phyloP scores from a whole-genome alignment of 2,888 invertebrate species.

The Scaptomyza caliginosa region DNA sequence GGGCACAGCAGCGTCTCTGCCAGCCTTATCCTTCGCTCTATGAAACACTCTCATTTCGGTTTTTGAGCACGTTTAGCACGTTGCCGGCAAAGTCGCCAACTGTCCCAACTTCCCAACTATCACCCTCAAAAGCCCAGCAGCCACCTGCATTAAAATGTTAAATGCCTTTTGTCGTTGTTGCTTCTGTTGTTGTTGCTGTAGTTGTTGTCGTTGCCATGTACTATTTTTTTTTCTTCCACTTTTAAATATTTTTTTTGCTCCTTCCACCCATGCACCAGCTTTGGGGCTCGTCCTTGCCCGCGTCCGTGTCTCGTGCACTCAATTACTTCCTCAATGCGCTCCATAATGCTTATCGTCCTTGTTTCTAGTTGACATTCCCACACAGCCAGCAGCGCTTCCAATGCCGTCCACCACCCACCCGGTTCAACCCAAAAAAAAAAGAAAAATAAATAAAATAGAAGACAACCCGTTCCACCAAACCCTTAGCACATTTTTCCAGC shows the following conservation, averaged over 20 bases:
- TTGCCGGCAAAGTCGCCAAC: slow-evolving; percentile 52
- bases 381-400: slow-evolving; percentile 69
- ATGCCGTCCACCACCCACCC: slow-evolving; percentile 28
- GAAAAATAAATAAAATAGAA: neutral
- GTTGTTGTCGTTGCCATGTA: slow-evolving; percentile 38
- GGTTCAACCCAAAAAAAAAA: neutral
- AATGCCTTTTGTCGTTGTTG: slow-evolving; percentile 63
- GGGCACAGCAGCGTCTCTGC: slow-evolving; percentile 32
- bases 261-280: slow-evolving; percentile 16
- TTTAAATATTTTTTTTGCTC: slow-evolving; percentile 22
- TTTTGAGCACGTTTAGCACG: slow-evolving; percentile 81
- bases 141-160: slow-evolving; percentile 77
- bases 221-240: slow-evolving; percentile 25
- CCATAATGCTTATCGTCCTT: slow-evolving; percentile 82
- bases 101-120: neutral
- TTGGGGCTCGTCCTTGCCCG: slow-evolving; percentile 63
- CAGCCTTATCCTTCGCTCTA: slow-evolving; percentile 63
- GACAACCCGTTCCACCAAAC: slow-evolving; percentile 35
- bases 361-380: slow-evolving; percentile 80
- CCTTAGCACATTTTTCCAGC: slow-evolving; percentile 78
- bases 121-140: slow-evolving; percentile 22
- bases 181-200: slow-evolving; percentile 40
- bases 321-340: slow-evolving; percentile 82
- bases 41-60: slow-evolving; percentile 76
- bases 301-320: slow-evolving; percentile 75